phyloP scores from a whole-genome alignment of 2,797 vertebrate species.

The Carduelis carduelis region DNA sequence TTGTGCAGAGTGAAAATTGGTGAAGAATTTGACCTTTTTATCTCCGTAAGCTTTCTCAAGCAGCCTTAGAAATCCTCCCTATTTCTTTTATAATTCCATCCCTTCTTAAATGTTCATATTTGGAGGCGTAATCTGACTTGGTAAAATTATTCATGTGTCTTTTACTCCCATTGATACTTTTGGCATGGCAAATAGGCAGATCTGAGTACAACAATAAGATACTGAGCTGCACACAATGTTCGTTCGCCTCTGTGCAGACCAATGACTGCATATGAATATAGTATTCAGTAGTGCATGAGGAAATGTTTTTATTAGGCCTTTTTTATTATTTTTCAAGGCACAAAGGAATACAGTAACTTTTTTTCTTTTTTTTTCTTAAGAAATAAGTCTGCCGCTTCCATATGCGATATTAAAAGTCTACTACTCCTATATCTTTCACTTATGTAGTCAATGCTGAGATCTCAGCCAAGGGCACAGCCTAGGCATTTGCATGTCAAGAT shows the following conservation, averaged over 20 bases:
- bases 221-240: not conserved
- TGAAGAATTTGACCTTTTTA: constrained; percentile 26
- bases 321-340: not conserved
- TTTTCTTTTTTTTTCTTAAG: not conserved
- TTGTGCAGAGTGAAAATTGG: not conserved
- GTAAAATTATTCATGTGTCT: not conserved
- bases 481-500: constrained; percentile 56
- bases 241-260: not conserved
- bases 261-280: not conserved
- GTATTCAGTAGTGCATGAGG: not conserved
- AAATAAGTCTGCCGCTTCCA: not conserved
- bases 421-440: not conserved
- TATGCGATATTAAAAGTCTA: not conserved
- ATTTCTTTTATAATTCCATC: not conserved
- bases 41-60: not conserved
- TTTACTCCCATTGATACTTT: not conserved
- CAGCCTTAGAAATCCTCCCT: not conserved
- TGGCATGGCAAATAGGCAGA: not conserved
- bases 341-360: not conserved
- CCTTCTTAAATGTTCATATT: not conserved
- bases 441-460: constrained; percentile 22
- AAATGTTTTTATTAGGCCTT: not conserved
- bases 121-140: not conserved
- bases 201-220: not conserved
- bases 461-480: constrained; percentile 21